Evolutionary conservation across 2,888 invertebrate genomes (phyloP), one percentile per base, ranked within the genome.

Genomic region (Heliconius cydno): DNA sequence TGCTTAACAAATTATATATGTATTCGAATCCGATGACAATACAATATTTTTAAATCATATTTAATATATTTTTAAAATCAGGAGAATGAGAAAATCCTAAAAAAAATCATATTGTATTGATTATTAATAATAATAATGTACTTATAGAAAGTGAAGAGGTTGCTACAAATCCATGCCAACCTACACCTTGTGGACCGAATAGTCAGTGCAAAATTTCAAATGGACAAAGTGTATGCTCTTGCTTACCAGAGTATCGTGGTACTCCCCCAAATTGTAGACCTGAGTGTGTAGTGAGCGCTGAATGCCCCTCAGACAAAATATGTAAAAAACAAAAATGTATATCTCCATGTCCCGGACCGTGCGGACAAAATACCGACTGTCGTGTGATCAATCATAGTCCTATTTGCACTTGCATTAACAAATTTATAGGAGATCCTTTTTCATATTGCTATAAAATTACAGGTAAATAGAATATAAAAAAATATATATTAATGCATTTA

Each of bases 381-480:
- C 95, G 96, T 90, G 97, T 97, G 0, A 96, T 97, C 74, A 97
- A 97, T 88, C 97, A 97, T 86, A 97, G 96, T 86, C 97, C 97
- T 3, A 97, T 97, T 85, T 97, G 97, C 86, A 96, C 96, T 81
- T 97, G 97, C 88, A 93, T 94, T 83, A 90, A 90, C 76, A 96
- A 96, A 84, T 92, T 92, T 84, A 96, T 96, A 30, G 96, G 96
- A 79, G 96, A 96, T 93, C 96, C 97, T 52, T 97, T 97, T 85
- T 95, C 96, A 0, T 95, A 96, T 85, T 97, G 97, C 87, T 95
- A 95, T 83, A 87, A 95, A 82, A 88, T 95, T 85, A 89, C 89
- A 89, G 91, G 95, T 95, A 89, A 87, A 84, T 82, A 63, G 60
- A 34, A 34, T 68, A 19, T 52, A 12, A 41, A 41, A 41, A 28